Base-by-base conservation (phyloP, 1,140 invertebrate species). In the Tetramorium alpestre region DNA sequence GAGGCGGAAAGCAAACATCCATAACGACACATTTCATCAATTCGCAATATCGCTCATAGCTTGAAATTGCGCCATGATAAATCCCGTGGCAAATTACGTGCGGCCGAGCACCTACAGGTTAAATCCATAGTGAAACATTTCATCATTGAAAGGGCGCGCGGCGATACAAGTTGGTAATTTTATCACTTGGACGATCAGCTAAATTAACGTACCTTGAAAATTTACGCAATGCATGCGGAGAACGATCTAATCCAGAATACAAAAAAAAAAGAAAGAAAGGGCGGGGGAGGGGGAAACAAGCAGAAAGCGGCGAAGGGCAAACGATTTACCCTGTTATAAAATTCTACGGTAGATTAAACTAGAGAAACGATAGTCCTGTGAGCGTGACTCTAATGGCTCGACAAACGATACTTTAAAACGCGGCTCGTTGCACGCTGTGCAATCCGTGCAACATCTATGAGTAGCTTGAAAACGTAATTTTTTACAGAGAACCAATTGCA, bases 311-410 rank as follows among this genome's bases (percentile, higher is more conserved):
- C 41, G 41, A 58, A 51, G 62, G 11, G 25, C 11, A 18, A 62
- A 44, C 75, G 85, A 65, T 77, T 85, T 41, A 70, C 22, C 87
- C 72, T 33, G 51, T 90, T 77, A 75, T 84, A 91, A 91, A 91
- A 73, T 91, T 80, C 87, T 72, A 91, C 84, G 73, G 84, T 91
- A 89, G 88, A 91, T 91, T 91, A 76, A 91, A 87, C 87, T 84
- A 85, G 70, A 51, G 78, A 90, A 88, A 91, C 76, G 76, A 82
- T 86, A 90, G 89, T 82, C 56, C 44, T 28, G 51, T 56, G 58
- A 65, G 62, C 54, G 62, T 62, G 78, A 75, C 80, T 90, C 87
- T 87, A 91, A 91, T 91, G 89, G 89, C 82, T 91, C 78, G 90
- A 85, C 78, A 80, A 89, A 88, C 89, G 85, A 87, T 91, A 84